Conservation (phyloP, 2,888 invertebrate species). For the Seladonia tumulorum region DNA sequence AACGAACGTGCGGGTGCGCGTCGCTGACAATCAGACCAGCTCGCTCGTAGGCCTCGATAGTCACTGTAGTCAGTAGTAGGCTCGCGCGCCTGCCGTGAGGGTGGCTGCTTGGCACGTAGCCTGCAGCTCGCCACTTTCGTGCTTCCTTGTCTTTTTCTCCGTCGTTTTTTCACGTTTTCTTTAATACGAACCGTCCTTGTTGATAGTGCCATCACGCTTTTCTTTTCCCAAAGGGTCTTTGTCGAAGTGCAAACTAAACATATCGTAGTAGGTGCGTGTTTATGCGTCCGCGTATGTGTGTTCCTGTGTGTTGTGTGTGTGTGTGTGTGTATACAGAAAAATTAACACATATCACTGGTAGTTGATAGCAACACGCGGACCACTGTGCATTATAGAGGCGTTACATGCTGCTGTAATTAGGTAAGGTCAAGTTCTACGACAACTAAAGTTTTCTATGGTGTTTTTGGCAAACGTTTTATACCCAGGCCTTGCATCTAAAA, state of each 20-base stretch:
- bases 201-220: background rate
- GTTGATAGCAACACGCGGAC: constrained; percentile 12
- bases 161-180: background rate
- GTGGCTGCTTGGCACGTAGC: constrained; percentile 67
- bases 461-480: too few species aligned
- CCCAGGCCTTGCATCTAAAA: background rate
- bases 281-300: background rate
- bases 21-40: constrained; percentile 44
- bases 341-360: constrained; percentile 52
- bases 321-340: constrained; percentile 32
- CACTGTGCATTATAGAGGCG: constrained; percentile 1
- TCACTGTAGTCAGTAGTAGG: constrained; percentile 75
- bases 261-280: constrained; percentile 47
- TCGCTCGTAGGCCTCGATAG: constrained; percentile 65
- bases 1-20: constrained; percentile 50
- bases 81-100: constrained; percentile 76
- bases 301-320: constrained; percentile 22
- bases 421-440: constrained; percentile 15
- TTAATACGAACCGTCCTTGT: constrained; percentile 35
- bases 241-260: constrained; percentile 38
- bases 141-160: constrained; percentile 29
- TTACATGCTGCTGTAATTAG: constrained; percentile 37
- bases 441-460: background rate
- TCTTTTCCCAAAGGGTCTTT: background rate
- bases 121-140: constrained; percentile 42